Evolutionary conservation across 1,140 invertebrate species (phyloP), one percentile per base, ranked within the genome.

Genomic region (Antheraea pernyi): DNA sequence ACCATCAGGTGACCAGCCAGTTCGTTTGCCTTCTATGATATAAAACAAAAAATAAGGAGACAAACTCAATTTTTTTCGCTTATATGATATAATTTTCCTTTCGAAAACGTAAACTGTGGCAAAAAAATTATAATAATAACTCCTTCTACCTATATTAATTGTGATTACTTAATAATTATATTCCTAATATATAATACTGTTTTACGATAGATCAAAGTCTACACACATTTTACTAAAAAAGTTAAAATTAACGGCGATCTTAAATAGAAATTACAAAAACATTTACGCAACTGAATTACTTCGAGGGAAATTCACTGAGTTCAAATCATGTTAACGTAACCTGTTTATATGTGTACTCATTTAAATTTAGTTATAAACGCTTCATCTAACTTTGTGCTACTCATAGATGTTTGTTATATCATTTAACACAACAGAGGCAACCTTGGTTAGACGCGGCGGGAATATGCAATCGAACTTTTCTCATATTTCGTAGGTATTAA

Each of bases 51-150:
- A n/a, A n/a, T n/a, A n/a, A n/a, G n/a, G n/a, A n/a, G n/a, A n/a
- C n/a, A n/a, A n/a, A n/a, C n/a, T n/a, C 72, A 76, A 71, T 79
- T 79, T 78, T 81, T 82, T 30, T 81, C 75, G 71, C 63, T 75
- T 63, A 37, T 19, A 13, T 37, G 61, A 63, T 37, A 61, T n/a
- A n/a, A n/a, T 30, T 61, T 22, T 59, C 58, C 3, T 9, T 59
- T 59, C 8, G 39, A 42, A 7, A 42, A 42, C 39, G 8, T 10
- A 2, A 42, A 11, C 7, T 8, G 22, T 30, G 22, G 4, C 22
- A 30, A 30, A 30, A n/a, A 30, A 30, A 30, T 30, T 30, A 30
- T 30, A 4, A 30, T 30, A 30, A 2, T 30, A 53, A 53, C n/a
- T n/a, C 5, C 1, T n/a, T 53, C 6, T 53, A 53, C 6, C 13